These are phyloP conservation scores for Diplodus sargus DNA, from an alignment of 2,797 vertebrate genomes.

Conservation along the genomic window DNA sequence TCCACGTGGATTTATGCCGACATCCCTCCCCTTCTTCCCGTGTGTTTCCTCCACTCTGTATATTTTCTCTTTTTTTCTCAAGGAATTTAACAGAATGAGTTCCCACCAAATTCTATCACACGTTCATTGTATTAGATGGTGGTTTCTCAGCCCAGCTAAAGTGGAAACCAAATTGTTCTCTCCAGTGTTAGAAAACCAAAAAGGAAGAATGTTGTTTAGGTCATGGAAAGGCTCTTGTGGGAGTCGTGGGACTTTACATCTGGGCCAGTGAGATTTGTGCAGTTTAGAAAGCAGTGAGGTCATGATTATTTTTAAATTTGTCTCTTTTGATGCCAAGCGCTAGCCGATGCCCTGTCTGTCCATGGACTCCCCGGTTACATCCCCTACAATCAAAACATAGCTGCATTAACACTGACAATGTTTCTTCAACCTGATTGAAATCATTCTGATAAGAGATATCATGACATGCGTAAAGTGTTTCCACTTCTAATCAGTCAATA, in stretches of 20 bases:
- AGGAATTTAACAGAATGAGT: background rate
- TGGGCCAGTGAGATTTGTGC: slow-evolving; percentile 25
- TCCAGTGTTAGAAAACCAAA: slow-evolving; percentile 9
- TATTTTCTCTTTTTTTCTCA: background rate
- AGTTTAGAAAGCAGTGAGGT: slow-evolving; percentile 35
- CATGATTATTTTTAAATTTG: slow-evolving; percentile 33
- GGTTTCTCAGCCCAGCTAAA: slow-evolving; percentile 25
- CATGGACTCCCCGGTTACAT: background rate
- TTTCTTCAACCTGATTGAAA: too few relatives aligned
- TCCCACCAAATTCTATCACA: slow-evolving; percentile 16
- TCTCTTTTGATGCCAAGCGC: background rate
- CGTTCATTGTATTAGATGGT: slow-evolving; percentile 7
- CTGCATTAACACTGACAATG: too few relatives aligned
- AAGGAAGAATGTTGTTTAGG: slow-evolving; percentile 38
- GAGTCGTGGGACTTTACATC: slow-evolving; percentile 44
- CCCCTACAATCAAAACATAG: background rate
- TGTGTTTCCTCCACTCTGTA: background rate
- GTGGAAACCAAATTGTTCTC: slow-evolving; percentile 34
- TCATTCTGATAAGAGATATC: too few relatives aligned
- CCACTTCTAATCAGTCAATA: too few relatives aligned
- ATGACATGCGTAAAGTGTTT: too few relatives aligned
- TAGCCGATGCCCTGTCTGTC: background rate
- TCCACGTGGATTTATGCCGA: slow-evolving; percentile 55
- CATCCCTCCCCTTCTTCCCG: slow-evolving; percentile 10
- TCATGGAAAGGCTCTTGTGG: slow-evolving; percentile 23